phyloP scores from a whole-genome alignment of 2,888 invertebrate genomes.

The Chironomus riparius region DNA sequence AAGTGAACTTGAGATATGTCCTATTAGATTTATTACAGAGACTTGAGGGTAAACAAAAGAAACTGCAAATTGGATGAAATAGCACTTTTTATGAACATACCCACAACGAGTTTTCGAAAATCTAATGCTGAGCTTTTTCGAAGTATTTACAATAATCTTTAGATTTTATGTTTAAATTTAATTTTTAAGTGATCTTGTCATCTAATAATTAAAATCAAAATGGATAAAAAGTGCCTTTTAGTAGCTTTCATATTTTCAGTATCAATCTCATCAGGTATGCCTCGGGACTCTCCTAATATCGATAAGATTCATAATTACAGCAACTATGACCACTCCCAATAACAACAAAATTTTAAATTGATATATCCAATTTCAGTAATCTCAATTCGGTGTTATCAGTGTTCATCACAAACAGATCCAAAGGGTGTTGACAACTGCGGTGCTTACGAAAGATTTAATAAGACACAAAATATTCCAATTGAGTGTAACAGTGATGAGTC shows the following conservation, averaged over 20 bases:
- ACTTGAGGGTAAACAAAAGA: no score
- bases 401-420: constrained; percentile 76
- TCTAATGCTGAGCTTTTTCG: background rate
- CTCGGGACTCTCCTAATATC: background rate
- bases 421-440: constrained; percentile 82
- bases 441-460: constrained; percentile 77
- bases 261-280: constrained; percentile 1
- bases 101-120: background rate
- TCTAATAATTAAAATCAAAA: background rate
- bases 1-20: no score
- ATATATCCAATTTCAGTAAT: constrained; percentile 42
- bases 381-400: constrained; percentile 86
- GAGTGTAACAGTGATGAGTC: constrained; percentile 94
- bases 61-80: no score
- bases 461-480: constrained; percentile 73
- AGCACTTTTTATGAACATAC: background rate
- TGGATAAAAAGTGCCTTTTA: background rate
- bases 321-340: background rate
- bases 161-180: background rate
- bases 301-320: no score
- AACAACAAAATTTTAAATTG: background rate
- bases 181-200: background rate
- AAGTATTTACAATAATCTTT: background rate
- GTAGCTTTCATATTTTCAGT: background rate
- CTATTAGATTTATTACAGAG: no score